Evolutionary conservation across 2,888 invertebrate genomes (phyloP).

Genomic region (Philhelius pedissequus): DNA sequence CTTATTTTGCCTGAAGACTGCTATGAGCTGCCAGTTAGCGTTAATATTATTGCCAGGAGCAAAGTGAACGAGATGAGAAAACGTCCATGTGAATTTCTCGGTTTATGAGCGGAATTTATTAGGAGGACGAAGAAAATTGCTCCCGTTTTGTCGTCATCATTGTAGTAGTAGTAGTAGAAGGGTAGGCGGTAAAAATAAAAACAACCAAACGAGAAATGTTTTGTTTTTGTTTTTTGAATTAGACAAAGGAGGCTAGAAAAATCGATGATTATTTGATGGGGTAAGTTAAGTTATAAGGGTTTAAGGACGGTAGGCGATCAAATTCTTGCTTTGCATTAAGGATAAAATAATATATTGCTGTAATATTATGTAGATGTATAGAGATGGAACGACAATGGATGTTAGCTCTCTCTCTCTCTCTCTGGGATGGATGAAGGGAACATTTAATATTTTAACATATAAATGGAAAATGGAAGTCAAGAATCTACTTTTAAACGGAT

Average conservation of each 20-base stretch:
- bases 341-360: background rate
- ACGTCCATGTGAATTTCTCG: conserved; percentile 47
- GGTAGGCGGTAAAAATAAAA: conserved; percentile 6
- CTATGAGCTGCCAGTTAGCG: conserved; percentile 22
- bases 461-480: conserved; percentile 34
- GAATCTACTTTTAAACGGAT: conserved; percentile 31
- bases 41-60: conserved; percentile 17
- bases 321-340: conserved; percentile 42
- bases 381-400: background rate
- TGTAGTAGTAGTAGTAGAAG: no score
- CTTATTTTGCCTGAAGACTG: background rate
- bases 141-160: conserved; percentile 36
- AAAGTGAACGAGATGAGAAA: background rate
- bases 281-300: background rate
- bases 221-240: conserved; percentile 34
- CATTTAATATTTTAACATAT: conserved; percentile 47
- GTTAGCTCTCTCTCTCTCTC: background rate
- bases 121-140: conserved; percentile 9
- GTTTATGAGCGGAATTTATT: conserved; percentile 58
- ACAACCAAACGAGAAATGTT: background rate
- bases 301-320: background rate
- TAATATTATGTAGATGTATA: background rate
- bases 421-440: conserved; percentile 10
- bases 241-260: conserved; percentile 19
- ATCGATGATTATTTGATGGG: conserved; percentile 37